Conservation (phyloP, 2,797 vertebrate genomes). For the Cephalopachus bancanus region DNA sequence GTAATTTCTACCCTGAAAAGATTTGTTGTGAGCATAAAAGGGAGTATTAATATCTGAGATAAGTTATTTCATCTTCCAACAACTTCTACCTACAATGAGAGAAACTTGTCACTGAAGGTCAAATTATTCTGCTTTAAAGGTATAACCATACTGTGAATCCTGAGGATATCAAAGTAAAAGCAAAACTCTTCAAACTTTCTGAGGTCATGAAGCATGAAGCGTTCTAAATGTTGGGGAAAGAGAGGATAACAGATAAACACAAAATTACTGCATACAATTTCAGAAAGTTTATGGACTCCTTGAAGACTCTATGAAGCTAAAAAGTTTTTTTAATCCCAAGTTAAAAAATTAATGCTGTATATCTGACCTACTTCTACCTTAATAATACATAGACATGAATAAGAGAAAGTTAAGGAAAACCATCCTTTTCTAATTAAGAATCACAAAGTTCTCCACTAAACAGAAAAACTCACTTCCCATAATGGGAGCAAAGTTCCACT, state of each 20-base stretch:
- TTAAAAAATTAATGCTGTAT: background rate
- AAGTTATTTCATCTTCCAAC: constrained; percentile 2
- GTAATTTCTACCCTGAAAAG: background rate
- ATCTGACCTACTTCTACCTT: background rate
- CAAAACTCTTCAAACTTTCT: background rate
- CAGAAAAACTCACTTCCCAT: background rate
- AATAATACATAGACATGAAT: background rate
- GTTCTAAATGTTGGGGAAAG: background rate
- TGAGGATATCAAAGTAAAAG: background rate
- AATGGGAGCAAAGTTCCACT: background rate
- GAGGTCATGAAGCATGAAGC: background rate
- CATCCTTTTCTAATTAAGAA: background rate
- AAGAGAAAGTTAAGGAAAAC: background rate
- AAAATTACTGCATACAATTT: background rate
- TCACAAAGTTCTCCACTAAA: background rate
- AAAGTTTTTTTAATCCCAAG: background rate
- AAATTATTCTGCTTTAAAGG: background rate
- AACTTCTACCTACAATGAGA: background rate
- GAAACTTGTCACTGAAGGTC: background rate
- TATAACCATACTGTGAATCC: background rate
- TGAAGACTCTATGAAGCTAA: background rate
- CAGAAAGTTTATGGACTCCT: background rate
- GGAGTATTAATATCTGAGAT: background rate
- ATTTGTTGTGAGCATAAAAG: background rate
- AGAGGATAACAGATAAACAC: background rate